Evolutionary conservation across 2,888 invertebrate genomes (phyloP).

Genomic region (Heliconius sara): DNA sequence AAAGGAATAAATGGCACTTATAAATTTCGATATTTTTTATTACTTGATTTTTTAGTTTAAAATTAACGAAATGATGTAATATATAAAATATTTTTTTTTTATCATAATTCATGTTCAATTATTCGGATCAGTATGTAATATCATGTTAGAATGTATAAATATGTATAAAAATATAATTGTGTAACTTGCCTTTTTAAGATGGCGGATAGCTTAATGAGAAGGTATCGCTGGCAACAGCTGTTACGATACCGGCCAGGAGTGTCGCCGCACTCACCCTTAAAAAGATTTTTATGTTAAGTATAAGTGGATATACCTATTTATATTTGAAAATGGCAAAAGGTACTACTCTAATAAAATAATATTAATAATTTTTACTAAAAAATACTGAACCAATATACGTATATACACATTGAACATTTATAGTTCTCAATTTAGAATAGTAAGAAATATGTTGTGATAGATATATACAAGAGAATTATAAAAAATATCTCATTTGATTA

Average conservation of each 20-base stretch:
- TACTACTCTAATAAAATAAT: neutral
- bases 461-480: neutral
- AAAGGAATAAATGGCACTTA: neutral
- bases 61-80: neutral
- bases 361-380: neutral
- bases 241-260: constrained; percentile 80
- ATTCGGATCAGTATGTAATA: neutral
- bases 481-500: neutral
- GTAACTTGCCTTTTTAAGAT: constrained; percentile 58
- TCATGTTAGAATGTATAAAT: neutral
- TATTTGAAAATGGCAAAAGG: neutral
- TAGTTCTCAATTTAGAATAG: neutral
- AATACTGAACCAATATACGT: neutral
- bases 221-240: constrained; percentile 82
- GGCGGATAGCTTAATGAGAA: constrained; percentile 80
- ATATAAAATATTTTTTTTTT: neutral
- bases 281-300: constrained; percentile 60
- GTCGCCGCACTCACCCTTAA: constrained; percentile 79
- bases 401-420: neutral
- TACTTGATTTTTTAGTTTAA: neutral
- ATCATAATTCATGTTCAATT: neutral
- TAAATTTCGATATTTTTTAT: neutral
- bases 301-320: constrained; percentile 58
- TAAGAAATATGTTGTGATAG: neutral
- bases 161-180: constrained; percentile 66